Evolutionary conservation across 2,797 vertebrate genomes (phyloP).

Genomic region (Zenarchopterus dispar): DNA sequence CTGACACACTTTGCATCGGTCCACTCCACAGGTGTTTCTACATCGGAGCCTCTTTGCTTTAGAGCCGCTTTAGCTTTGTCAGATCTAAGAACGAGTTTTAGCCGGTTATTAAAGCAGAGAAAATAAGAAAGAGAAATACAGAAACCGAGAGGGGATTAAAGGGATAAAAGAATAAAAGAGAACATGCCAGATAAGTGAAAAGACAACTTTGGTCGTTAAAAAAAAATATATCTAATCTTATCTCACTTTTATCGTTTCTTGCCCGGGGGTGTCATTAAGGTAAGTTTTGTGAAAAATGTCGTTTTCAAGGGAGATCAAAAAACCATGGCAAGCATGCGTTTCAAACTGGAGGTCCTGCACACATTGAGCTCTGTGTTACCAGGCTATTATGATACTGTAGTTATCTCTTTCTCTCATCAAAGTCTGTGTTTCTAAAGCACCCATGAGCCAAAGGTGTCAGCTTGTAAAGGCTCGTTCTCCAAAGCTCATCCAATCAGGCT

Average conservation of each 20-base stretch:
- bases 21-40: slow-evolving; percentile 41
- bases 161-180: slow-evolving; percentile 35
- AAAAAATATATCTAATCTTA: slow-evolving; percentile 43
- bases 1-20: slow-evolving; percentile 36
- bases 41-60: slow-evolving; percentile 29
- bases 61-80: slow-evolving; percentile 29
- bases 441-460: slow-evolving; percentile 74
- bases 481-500: slow-evolving; percentile 62
- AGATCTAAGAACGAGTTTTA: slow-evolving; percentile 30
- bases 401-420: slow-evolving; percentile 61
- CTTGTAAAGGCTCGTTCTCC: slow-evolving; percentile 68
- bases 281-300: slow-evolving; percentile 28
- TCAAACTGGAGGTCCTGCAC: slow-evolving; percentile 41
- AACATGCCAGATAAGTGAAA: slow-evolving; percentile 37
- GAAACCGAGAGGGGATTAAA: slow-evolving; percentile 16
- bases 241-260: slow-evolving; percentile 52
- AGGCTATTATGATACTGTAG: slow-evolving; percentile 59
- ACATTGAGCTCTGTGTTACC: slow-evolving; percentile 40
- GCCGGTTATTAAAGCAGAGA: slow-evolving; percentile 33
- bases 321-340: slow-evolving; percentile 51
- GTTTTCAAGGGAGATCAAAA: slow-evolving; percentile 63
- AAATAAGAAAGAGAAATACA: slow-evolving; percentile 21
- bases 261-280: slow-evolving; percentile 56
- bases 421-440: slow-evolving; percentile 61
- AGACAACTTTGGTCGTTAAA: slow-evolving; percentile 36